Conservation (phyloP, 2,888 invertebrate genomes). For the Erebia palarica region DNA sequence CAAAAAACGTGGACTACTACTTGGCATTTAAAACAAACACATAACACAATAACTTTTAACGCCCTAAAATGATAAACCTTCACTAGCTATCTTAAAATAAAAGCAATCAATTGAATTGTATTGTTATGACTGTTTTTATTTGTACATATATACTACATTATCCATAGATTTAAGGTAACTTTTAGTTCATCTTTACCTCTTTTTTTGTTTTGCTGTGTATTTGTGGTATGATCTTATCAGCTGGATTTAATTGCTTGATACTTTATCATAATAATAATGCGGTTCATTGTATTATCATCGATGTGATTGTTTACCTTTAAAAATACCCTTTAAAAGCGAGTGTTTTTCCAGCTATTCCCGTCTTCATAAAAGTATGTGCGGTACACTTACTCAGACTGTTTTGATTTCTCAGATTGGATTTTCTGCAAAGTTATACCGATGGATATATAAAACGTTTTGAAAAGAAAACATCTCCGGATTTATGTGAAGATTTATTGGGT, state of each 20-base stretch:
- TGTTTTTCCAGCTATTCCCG: conserved; percentile 48
- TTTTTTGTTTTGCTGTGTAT: neutral
- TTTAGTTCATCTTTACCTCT: neutral
- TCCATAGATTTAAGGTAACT: neutral
- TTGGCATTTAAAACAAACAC: neutral
- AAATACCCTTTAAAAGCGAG: conserved; percentile 38
- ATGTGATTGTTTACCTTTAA: conserved; percentile 47
- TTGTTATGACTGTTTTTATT: neutral
- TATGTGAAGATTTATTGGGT: conserved; percentile 34
- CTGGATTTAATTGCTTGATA: neutral
- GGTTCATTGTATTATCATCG: conserved; percentile 43
- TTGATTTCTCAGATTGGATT: conserved; percentile 44
- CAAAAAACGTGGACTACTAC: neutral
- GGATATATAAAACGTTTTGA: conserved; percentile 40
- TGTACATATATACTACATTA: neutral
- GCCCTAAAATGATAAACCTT: neutral
- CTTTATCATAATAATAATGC: conserved; percentile 17
- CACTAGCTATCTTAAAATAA: neutral
- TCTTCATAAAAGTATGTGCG: conserved; percentile 43
- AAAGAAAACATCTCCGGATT: conserved; percentile 38
- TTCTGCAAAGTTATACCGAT: conserved; percentile 42
- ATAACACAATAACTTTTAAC: neutral
- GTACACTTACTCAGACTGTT: conserved; percentile 46
- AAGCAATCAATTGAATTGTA: neutral
- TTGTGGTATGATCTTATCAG: neutral